Percentiles rank a stretch among this genome's conserved stretches.
These are phyloP conservation scores for Cherax quadricarinatus DNA, from an alignment of 1,140 invertebrate species.

Conservation along the genomic window DNA sequence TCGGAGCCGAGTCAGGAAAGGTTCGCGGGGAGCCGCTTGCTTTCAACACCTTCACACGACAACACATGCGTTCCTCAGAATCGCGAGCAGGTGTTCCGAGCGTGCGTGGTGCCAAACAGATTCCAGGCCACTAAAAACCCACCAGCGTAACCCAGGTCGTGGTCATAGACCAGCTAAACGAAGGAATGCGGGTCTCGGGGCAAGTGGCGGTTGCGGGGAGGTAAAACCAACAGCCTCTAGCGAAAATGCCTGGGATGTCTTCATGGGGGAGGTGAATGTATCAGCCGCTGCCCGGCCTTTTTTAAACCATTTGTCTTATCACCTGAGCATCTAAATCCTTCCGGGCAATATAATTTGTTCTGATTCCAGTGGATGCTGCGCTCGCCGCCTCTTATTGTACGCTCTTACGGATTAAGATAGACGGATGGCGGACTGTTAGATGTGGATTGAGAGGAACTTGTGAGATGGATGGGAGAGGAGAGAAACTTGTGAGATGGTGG, in stretches of 20 bases:
- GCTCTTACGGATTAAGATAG: conserved; percentile 17
- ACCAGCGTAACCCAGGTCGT: conserved; percentile 30
- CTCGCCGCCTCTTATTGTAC: not conserved
- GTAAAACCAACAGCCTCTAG: conserved; percentile 70
- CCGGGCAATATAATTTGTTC: conserved; percentile 62
- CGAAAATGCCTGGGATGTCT: conserved; percentile 69
- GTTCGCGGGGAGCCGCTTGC: not conserved
- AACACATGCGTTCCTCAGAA: not conserved
- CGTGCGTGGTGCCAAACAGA: not conserved
- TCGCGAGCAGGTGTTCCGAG: not conserved
- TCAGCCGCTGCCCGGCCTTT: conserved; percentile 65
- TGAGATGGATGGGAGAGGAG: not conserved
- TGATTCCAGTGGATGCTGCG: conserved; percentile 45
- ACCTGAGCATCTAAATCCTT: conserved; percentile 66
- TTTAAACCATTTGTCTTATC: conserved; percentile 68
- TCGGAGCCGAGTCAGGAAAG: not conserved
- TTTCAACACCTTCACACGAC: not conserved
- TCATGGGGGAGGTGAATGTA: conserved; percentile 70
- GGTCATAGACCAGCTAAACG: conserved; percentile 49
- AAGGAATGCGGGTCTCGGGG: conserved; percentile 67
- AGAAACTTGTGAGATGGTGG: not conserved
- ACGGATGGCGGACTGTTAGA: not conserved
- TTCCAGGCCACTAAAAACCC: not conserved
- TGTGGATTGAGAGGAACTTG: not conserved
- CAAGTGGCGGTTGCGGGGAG: conserved; percentile 69